These are phyloP conservation scores for Himalopsyche anomala DNA, from an alignment of 2,888 invertebrate species.

Conservation along the genomic window DNA sequence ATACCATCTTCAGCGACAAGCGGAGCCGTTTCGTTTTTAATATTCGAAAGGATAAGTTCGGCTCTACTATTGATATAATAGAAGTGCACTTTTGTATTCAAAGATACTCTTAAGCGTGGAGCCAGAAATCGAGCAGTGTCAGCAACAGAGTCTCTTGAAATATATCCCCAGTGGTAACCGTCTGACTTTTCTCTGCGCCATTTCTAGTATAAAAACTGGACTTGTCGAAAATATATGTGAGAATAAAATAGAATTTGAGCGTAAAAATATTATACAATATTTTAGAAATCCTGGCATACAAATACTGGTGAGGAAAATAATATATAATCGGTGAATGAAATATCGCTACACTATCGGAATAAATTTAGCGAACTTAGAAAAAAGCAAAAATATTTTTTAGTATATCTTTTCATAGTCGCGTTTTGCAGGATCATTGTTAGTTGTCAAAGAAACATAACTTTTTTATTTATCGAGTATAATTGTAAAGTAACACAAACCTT, in stretches of 20 bases:
- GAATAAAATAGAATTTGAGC: conserved; percentile 12
- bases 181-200: conserved; percentile 45
- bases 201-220: conserved; percentile 5
- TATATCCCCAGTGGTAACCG: conserved; percentile 59
- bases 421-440: too few species aligned
- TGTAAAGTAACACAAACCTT: too few species aligned
- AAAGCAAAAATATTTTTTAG: too few species aligned
- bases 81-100: conserved; percentile 61
- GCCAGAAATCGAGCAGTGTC: conserved; percentile 56
- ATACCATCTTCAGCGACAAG: conserved; percentile 4
- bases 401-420: too few species aligned
- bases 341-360: too few species aligned
- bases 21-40: conserved; percentile 47
- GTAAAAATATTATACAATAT: conserved; percentile 5
- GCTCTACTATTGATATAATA: conserved; percentile 46
- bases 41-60: conserved; percentile 47
- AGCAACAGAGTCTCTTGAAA: conserved; percentile 64
- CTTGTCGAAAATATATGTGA: conserved; percentile 21
- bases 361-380: too few species aligned
- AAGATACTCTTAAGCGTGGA: conserved; percentile 55
- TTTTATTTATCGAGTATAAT: too few species aligned
- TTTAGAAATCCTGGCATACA: neutral
- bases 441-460: too few species aligned
- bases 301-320: neutral
- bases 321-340: too few species aligned